Evolutionary conservation across 2,113 vertebrate species (phyloP), one percentile per base, ranked within the genome.

Genomic region (Hipposideros armiger): DNA sequence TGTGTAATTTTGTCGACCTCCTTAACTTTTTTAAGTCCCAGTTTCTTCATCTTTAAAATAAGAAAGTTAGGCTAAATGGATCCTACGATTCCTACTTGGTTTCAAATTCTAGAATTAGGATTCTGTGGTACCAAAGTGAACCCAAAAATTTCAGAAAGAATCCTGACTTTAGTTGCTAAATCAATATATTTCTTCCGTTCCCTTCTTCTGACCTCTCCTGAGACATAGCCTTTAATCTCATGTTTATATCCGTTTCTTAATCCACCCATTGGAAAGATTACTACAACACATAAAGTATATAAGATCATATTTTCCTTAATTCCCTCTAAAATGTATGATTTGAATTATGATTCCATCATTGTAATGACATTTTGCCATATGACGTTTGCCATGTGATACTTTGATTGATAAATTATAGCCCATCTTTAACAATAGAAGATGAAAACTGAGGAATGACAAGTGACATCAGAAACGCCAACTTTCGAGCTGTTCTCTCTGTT

Each of bases 271-370:
- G 30, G 32, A 82, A 94, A 91, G 42, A 74, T 84, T 58, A 30
- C 66, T 93, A 17, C 4, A 83, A 28, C 5, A 26, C 40, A 56
- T 77, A 32, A 72, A 87, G 26, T 80, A 17, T 45, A 77, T 90
- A 85, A 77, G 74, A 60, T 87, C 36, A n/a, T 28, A 83, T 90
- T 81, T 73, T 62, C 56, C 80, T 93, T 64, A 78, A 74, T 91
- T 91, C 11, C 76, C 5, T 81, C 60, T 87, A 50, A 52, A 84
- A 72, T 66, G 47, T 42, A 11, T 91, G 24, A 45, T 90, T 94
- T 94, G 32, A 94, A 87, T 95, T 95, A 67, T 8, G 30, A 17
- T 92, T 80, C 47, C 69, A 84, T 84, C 78, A 95, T 7, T 86
- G 13, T 30, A 47, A 77, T 64, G 84, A 69, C 54, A 94, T 45